Evolutionary conservation across 2,797 vertebrate genomes (phyloP), one percentile per base, ranked within the genome.

Genomic region (Rhynchotus rufescens): DNA sequence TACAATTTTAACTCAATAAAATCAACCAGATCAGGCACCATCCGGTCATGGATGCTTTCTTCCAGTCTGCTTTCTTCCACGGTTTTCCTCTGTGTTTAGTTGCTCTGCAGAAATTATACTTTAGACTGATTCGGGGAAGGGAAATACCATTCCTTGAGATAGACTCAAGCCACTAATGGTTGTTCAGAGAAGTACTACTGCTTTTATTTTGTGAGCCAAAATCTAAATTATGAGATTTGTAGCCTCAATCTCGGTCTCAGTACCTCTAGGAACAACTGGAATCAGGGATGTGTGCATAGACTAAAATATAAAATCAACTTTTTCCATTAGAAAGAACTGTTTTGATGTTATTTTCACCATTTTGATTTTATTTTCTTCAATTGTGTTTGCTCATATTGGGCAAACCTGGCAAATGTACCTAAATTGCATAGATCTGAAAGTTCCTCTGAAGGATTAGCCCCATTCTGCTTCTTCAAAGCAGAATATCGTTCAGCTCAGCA

Each of bases 121-220:
- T 87, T 80, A 65, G 57, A 57, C 20, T 20, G 44, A 12, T 52
- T 87, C 81, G 69, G 83, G 62, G 51, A 80, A 85, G 54, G 69
- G 71, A 85, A 89, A 52, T 89, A 28, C 0, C 36, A 16, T 93
- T 82, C 81, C 67, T 4, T 4, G 57, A 74, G 72, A 76, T n/a
- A 90, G 68, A 72, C 91, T 84, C 56, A 82, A 77, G 45, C 75
- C 84, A 68, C 68, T 80, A 65, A 84, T 77, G 26, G 54, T 84
- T 82, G 67, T 77, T 82, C 54, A 47, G 2, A 64, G 81, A 79
- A 87, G 60, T 52, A 69, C 42, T 21, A 6, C 34, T 1, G 14
- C 23, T 56, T 88, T 88, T 86, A 80, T 88, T 86, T 88, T 62
- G 72, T 62, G 82, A 86, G 57, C 42, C 36, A 62, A 66, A 80